phyloP scores from a whole-genome alignment of 2,113 vertebrate species.

The Microtus montanus region DNA sequence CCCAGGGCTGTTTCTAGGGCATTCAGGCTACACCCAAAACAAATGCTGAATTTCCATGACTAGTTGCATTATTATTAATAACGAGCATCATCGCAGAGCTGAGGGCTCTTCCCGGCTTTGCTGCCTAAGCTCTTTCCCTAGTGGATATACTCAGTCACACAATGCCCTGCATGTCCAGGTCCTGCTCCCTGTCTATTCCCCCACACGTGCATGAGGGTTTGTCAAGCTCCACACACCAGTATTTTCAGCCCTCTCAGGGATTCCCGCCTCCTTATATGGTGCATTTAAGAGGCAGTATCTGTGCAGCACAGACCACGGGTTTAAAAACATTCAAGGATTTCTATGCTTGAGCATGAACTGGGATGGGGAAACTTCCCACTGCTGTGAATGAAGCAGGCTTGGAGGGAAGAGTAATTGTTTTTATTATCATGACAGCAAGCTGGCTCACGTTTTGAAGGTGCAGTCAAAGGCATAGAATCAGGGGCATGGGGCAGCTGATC shows the following conservation, averaged over 20 bases:
- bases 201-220: fast-evolving
- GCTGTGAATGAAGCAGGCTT: not conserved
- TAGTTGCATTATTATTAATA: not conserved
- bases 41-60: not conserved
- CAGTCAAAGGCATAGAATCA: not conserved
- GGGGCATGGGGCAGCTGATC: not conserved
- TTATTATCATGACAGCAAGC: not conserved
- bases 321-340: not conserved
- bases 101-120: not conserved
- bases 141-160: not conserved
- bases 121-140: too few relatives aligned
- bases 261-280: fast-evolving
- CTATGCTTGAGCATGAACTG: not conserved
- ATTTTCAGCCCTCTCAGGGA: fast-evolving
- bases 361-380: not conserved
- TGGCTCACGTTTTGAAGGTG: not conserved
- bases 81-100: not conserved
- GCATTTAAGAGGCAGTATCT: fast-evolving
- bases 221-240: fast-evolving
- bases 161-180: not conserved
- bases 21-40: fast-evolving
- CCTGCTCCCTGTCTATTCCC: not conserved
- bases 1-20: not conserved
- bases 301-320: not conserved
- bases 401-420: not conserved